Percentiles rank a stretch among this genome's conserved stretches.
These are phyloP conservation scores for Tenthredo livida DNA, from an alignment of 2,888 invertebrate genomes.

Conservation along the genomic window DNA sequence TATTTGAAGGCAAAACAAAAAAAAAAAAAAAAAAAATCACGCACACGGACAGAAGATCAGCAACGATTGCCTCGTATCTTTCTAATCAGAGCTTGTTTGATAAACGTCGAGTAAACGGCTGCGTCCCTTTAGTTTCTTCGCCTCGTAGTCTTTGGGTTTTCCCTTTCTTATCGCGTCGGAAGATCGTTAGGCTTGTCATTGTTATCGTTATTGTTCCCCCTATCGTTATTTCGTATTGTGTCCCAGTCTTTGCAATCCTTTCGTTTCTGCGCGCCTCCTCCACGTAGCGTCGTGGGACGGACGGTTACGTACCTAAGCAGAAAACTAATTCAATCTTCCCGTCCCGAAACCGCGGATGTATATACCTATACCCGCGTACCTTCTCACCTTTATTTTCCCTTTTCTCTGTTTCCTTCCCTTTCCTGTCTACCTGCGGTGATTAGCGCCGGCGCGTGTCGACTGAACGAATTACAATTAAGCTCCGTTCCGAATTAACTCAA, in stretches of 20 bases:
- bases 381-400: slow-evolving; percentile 1
- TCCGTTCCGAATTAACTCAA: slow-evolving; percentile 47
- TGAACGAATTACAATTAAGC: slow-evolving; percentile 54
- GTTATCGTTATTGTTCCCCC: slow-evolving; percentile 23
- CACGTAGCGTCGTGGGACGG: neutral
- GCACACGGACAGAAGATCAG: neutral
- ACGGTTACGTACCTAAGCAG: slow-evolving; percentile 7
- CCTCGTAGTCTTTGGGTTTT: neutral
- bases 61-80: neutral
- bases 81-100: slow-evolving; percentile 11
- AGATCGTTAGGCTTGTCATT: slow-evolving; percentile 41
- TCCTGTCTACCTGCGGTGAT: neutral
- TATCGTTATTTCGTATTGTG: slow-evolving; percentile 29
- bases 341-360: neutral
- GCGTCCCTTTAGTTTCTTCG: neutral
- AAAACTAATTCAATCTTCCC: slow-evolving; percentile 40
- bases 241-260: slow-evolving; percentile 18
- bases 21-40: neutral
- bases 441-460: slow-evolving; percentile 30
- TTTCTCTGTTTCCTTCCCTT: neutral
- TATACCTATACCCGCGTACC: neutral
- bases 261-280: neutral
- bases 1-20: neutral
- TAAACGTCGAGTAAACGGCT: neutral
- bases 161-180: slow-evolving; percentile 1